Evolutionary conservation across 2,113 vertebrate genomes (phyloP).

Genomic region (Toxotes jaculatrix): DNA sequence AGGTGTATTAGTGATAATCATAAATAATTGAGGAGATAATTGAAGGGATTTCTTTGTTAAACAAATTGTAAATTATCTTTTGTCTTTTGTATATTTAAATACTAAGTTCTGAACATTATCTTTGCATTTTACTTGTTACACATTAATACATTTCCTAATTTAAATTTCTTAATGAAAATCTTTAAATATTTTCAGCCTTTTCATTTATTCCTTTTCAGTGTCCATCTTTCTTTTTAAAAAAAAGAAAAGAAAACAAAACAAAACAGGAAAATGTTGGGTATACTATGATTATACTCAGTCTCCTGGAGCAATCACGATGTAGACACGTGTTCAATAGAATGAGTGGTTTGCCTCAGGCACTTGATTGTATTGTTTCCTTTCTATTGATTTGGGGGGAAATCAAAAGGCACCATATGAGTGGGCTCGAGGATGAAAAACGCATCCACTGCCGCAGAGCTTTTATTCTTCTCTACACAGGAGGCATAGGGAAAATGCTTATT

Average conservation of each 20-base stretch:
- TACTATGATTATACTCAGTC: conserved; percentile 50
- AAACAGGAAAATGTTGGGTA: conserved; percentile 19
- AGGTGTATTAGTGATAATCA: neutral
- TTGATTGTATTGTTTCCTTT: conserved; percentile 69
- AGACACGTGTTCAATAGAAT: conserved; percentile 68
- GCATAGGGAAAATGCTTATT: conserved; percentile 35
- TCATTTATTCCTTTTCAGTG: conserved; percentile 7
- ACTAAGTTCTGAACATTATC: neutral
- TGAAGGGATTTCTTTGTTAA: too few species aligned
- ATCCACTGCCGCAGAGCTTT: conserved; percentile 36
- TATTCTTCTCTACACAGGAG: conserved; percentile 34
- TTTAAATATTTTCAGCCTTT: conserved; percentile 3
- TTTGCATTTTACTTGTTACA: neutral
- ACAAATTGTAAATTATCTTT: neutral
- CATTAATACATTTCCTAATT: neutral
- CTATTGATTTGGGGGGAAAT: conserved; percentile 68
- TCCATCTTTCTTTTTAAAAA: neutral
- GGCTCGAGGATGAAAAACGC: conserved; percentile 31
- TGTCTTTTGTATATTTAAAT: neutral
- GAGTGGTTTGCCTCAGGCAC: conserved; percentile 60
- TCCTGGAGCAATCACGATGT: conserved; percentile 52
- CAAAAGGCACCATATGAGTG: conserved; percentile 54
- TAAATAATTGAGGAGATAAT: too few species aligned
- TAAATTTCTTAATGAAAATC: neutral
- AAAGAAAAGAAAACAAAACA: neutral